phyloP scores from a whole-genome alignment of 2,113 vertebrate genomes.

The Platysteira castanea region DNA sequence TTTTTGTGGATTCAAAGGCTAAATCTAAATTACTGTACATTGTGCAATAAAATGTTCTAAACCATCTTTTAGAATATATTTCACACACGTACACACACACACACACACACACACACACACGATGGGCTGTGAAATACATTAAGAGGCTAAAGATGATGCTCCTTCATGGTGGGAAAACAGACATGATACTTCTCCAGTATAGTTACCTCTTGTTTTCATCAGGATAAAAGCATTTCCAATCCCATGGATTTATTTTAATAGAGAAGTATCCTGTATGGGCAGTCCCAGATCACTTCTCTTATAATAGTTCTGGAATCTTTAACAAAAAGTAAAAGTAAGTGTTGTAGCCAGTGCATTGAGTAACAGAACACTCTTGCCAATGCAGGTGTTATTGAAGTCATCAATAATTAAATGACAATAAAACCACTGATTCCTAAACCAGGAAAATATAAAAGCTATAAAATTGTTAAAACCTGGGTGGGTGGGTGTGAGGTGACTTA shows the following conservation, averaged over 20 bases:
- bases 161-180: not conserved
- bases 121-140: not conserved
- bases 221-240: not conserved
- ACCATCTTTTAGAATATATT: not conserved
- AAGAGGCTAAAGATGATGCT: not conserved
- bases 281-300: not conserved
- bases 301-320: not conserved
- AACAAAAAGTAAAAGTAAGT: not conserved
- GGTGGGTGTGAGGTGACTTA: fast-evolving
- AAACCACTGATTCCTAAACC: not conserved
- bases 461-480: not conserved
- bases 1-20: not conserved
- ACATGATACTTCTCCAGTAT: not conserved
- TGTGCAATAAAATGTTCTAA: not conserved
- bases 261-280: not conserved
- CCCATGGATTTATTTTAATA: not conserved
- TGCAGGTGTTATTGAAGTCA: not conserved
- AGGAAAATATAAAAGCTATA: not conserved
- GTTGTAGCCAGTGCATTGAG: not conserved
- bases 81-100: too few relatives aligned
- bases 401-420: not conserved
- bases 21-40: not conserved
- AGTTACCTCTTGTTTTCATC: not conserved
- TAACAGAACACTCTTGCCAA: not conserved
- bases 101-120: too few relatives aligned